Evolutionary conservation across 2,888 invertebrate genomes (phyloP).

Genomic region (Linnaemya vulpina): DNA sequence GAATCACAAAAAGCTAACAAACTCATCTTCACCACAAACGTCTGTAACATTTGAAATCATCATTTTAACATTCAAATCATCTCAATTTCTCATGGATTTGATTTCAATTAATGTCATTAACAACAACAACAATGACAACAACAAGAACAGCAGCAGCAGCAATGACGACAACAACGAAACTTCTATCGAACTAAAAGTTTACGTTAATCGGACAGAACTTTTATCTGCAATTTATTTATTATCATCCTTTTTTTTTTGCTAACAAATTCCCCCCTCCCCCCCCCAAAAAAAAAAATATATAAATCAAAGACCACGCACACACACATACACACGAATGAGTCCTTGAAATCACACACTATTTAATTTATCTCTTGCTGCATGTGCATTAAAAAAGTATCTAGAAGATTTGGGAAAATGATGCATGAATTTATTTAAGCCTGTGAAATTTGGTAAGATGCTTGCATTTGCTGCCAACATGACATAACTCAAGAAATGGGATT

Average conservation of each 20-base stretch:
- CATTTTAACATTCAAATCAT: conserved; percentile 31
- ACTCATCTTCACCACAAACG: conserved; percentile 21
- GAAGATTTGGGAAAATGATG: background rate
- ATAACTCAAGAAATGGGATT: background rate
- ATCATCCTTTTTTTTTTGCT: background rate
- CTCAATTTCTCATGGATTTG: conserved; percentile 33
- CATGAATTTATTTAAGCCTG: background rate
- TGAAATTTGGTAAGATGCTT: background rate
- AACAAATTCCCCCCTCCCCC: background rate
- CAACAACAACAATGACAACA: conserved; percentile 5
- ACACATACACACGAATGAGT: conserved; percentile 39
- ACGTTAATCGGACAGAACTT: background rate
- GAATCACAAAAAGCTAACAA: conserved; percentile 6
- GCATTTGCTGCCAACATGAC: background rate
- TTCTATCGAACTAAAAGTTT: background rate
- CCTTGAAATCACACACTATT: background rate
- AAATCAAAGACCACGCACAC: conserved; percentile 44
- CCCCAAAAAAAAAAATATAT: background rate
- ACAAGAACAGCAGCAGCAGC: background rate
- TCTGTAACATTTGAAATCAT: conserved; percentile 26
- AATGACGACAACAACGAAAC: background rate
- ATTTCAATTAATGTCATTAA: conserved; percentile 25
- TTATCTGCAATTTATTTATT: background rate
- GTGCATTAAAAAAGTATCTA: too few species aligned
- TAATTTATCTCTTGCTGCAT: conserved; percentile 6